phyloP scores from a whole-genome alignment of 2,888 invertebrate species.

The Lypha dubia region DNA sequence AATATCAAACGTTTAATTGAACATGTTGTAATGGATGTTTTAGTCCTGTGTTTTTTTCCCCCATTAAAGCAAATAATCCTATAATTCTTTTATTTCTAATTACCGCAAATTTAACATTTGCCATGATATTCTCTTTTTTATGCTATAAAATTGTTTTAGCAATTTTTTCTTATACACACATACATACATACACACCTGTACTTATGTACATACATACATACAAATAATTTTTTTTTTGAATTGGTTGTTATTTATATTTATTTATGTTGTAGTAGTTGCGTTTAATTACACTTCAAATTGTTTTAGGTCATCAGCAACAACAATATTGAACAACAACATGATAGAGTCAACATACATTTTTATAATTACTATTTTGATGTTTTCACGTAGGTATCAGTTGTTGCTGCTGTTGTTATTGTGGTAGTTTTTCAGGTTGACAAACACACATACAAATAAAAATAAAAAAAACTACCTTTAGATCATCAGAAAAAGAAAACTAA shows the following conservation, averaged over 20 bases:
- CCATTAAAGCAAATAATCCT: conserved; percentile 38
- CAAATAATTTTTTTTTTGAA: conserved; percentile 10
- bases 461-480: conserved; percentile 20
- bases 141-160: conserved; percentile 26
- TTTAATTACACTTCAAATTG: conserved; percentile 64
- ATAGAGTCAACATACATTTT: conserved; percentile 37
- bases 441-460: conserved; percentile 28
- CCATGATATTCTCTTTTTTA: conserved; percentile 9
- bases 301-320: conserved; percentile 58
- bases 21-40: not conserved
- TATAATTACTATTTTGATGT: conserved; percentile 30
- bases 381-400: not conserved
- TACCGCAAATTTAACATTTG: conserved; percentile 61
- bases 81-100: conserved; percentile 52
- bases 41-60: not conserved
- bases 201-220: too few relatives aligned
- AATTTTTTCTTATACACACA: conserved; percentile 28
- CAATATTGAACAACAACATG: conserved; percentile 3
- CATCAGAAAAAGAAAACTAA: conserved; percentile 15
- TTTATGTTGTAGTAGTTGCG: conserved; percentile 39
- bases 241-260: conserved; percentile 43
- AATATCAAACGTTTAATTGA: conserved; percentile 14
- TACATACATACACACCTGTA: too few relatives aligned
- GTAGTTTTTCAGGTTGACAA: not conserved
- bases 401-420: not conserved